phyloP scores from a whole-genome alignment of 2,888 invertebrate genomes.

The Ennomos erosarius region DNA sequence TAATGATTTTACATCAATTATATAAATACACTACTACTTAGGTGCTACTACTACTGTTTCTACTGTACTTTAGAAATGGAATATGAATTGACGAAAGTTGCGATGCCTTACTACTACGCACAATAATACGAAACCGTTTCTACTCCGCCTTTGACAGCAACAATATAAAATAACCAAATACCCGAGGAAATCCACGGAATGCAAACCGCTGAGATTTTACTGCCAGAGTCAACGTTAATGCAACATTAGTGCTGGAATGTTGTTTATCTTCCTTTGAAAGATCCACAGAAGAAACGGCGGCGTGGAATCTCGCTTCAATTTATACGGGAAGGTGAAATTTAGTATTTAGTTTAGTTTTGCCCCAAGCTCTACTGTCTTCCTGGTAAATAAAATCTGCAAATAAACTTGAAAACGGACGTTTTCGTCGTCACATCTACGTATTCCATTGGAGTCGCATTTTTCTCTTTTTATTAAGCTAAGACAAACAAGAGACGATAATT shows the following conservation, averaged over 20 bases:
- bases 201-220: slow-evolving; percentile 36
- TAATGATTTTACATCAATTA: too few relatives aligned
- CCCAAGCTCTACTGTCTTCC: slow-evolving; percentile 2
- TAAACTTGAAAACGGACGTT: too few relatives aligned
- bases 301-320: slow-evolving; percentile 37
- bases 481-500: too few relatives aligned
- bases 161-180: slow-evolving; percentile 20
- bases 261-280: slow-evolving; percentile 40
- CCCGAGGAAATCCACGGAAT: slow-evolving; percentile 30
- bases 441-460: too few relatives aligned
- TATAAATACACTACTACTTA: too few relatives aligned
- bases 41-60: too few relatives aligned
- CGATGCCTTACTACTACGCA: too few relatives aligned
- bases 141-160: slow-evolving; percentile 2
- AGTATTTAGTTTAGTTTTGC: not conserved
- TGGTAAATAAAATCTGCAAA: slow-evolving; percentile 7
- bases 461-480: too few relatives aligned
- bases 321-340: slow-evolving; percentile 25
- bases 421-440: too few relatives aligned
- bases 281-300: slow-evolving; percentile 33
- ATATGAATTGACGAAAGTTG: too few relatives aligned
- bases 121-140: not conserved
- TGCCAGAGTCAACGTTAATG: slow-evolving; percentile 40
- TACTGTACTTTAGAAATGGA: too few relatives aligned
- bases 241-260: slow-evolving; percentile 39